Conservation (phyloP, 2,888 invertebrate genomes). For the Cosmia trapezina region DNA sequence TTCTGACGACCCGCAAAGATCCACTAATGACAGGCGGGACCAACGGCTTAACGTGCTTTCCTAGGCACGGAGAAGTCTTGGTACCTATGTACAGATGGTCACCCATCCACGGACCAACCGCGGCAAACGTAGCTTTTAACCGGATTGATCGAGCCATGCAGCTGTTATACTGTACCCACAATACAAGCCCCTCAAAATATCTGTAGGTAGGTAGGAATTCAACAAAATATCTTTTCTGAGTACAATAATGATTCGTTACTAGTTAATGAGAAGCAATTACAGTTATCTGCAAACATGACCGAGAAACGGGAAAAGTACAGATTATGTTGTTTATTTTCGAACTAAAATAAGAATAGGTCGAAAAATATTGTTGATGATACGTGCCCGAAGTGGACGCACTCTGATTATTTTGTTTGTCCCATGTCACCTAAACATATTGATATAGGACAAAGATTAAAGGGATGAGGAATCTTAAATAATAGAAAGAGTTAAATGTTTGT, state of each 20-base stretch:
- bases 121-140: no score
- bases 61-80: no score
- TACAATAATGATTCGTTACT: constrained; percentile 13
- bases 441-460: not conserved
- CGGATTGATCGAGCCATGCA: no score
- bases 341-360: constrained; percentile 7
- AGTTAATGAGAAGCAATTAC: constrained; percentile 42
- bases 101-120: no score
- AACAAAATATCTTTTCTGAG: not conserved
- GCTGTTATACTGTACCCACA: no score
- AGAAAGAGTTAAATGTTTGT: no score
- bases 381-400: constrained; percentile 34
- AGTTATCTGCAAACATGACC: constrained; percentile 21
- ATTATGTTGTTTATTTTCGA: constrained; percentile 15
- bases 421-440: constrained; percentile 16
- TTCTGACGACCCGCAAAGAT: no score
- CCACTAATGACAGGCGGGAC: no score
- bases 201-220: no score
- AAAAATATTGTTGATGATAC: constrained; percentile 32
- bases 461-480: not conserved
- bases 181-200: not conserved
- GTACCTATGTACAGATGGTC: no score
- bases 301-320: constrained; percentile 1
- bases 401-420: constrained; percentile 46
- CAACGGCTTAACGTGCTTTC: no score